These are phyloP conservation scores for Mimumesa dahlbomi DNA, from an alignment of 2,888 invertebrate genomes.

Conservation along the genomic window DNA sequence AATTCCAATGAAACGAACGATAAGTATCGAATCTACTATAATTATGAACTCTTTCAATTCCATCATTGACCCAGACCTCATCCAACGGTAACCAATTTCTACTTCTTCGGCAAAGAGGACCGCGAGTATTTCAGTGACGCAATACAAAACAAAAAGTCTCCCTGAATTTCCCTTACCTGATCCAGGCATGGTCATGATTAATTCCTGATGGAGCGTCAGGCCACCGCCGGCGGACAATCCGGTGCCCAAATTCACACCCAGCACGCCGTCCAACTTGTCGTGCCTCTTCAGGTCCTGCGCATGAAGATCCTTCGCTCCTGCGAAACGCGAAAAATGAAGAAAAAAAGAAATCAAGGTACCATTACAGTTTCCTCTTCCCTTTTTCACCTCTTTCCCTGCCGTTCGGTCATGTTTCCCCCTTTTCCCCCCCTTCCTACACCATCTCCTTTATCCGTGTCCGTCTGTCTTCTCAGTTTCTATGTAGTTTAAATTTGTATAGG, in stretches of 20 bases:
- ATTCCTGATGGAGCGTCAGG: conserved; percentile 78
- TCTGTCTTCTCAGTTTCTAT: conserved; percentile 61
- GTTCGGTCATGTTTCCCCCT: conserved; percentile 4
- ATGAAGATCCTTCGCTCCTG: conserved; percentile 89
- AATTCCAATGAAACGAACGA: too few species aligned
- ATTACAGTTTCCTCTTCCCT: conserved; percentile 59
- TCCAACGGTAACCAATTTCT: too few species aligned
- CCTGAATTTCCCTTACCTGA: conserved; percentile 69
- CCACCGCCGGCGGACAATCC: conserved; percentile 77
- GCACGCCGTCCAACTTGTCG: conserved; percentile 80
- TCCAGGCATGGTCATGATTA: conserved; percentile 79
- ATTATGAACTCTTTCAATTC: too few species aligned
- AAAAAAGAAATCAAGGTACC: too few species aligned
- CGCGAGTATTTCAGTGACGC: too few species aligned
- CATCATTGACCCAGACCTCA: too few species aligned
- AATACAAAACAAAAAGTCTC: too few species aligned
- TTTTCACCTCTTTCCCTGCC: conserved; percentile 34
- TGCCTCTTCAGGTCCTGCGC: conserved; percentile 86
- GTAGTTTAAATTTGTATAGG: conserved; percentile 79
- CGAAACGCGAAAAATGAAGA: conserved; percentile 48
- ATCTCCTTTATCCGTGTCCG: conserved; percentile 11
- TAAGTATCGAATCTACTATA: too few species aligned
- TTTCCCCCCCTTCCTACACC: conserved; percentile 27
- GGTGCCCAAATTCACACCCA: conserved; percentile 78
- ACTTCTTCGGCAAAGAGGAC: too few species aligned